Conservation (phyloP, 2,797 vertebrate genomes). For the Hipposideros larvatus region DNA sequence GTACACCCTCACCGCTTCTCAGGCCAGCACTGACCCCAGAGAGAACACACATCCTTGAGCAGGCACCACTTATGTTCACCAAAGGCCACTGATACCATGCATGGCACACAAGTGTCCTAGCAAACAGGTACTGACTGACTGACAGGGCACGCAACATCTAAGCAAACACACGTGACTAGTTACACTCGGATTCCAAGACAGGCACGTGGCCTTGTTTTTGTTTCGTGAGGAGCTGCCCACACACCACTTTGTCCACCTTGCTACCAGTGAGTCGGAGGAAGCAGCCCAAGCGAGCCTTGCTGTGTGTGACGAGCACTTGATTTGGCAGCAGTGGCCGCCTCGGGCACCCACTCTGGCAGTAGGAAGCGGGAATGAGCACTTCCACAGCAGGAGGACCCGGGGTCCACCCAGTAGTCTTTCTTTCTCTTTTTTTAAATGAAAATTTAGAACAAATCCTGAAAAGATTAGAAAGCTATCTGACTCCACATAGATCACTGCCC, state of each 20-base stretch:
- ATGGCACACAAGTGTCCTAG: background rate
- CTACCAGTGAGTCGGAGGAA: background rate
- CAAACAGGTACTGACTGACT: background rate
- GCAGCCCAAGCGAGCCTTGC: background rate
- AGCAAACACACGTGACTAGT: background rate
- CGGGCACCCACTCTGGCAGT: background rate
- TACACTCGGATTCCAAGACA: accelerated
- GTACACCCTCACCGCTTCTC: background rate
- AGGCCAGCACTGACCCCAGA: background rate
- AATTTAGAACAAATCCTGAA: background rate
- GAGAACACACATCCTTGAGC: background rate
- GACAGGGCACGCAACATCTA: background rate
- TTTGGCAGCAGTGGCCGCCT: accelerated
- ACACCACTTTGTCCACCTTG: no score
- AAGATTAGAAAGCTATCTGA: background rate
- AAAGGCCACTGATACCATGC: background rate
- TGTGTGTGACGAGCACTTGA: accelerated
- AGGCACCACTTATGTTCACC: background rate
- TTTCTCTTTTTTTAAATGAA: background rate
- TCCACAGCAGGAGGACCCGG: background rate
- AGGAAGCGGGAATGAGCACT: background rate
- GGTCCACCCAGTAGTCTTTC: background rate
- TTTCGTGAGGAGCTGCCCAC: background rate
- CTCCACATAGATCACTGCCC: background rate
- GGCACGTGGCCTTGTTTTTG: accelerated